phyloP scores from a whole-genome alignment of 2,797 vertebrate genomes.

The Crocidura indochinensis region DNA sequence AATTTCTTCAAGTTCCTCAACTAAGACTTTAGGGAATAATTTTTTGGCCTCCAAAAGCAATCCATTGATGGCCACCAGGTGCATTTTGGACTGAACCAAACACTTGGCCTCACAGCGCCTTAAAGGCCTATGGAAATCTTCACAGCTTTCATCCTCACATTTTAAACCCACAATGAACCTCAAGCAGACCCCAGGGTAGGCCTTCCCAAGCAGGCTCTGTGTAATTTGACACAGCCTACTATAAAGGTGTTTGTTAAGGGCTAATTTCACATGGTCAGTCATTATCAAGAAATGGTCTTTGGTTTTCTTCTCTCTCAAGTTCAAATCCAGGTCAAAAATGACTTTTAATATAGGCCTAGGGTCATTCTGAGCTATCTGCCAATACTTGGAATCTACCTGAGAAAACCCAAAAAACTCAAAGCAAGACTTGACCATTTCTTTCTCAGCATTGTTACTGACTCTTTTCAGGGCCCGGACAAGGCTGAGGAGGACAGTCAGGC shows the following conservation, averaged over 20 bases:
- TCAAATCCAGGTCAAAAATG: slow-evolving; percentile 84
- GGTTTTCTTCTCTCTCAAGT: slow-evolving; percentile 85
- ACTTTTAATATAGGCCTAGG: slow-evolving; percentile 87
- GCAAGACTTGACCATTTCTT: slow-evolving; percentile 91
- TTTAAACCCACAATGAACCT: slow-evolving; percentile 89
- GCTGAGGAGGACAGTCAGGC: slow-evolving; percentile 87
- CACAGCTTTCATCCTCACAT: slow-evolving; percentile 88
- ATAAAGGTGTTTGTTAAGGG: slow-evolving; percentile 89
- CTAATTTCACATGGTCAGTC: slow-evolving; percentile 87
- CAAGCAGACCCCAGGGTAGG: slow-evolving; percentile 87
- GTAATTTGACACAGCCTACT: slow-evolving; percentile 87
- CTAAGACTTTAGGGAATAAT: slow-evolving; percentile 85
- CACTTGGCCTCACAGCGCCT: slow-evolving; percentile 86
- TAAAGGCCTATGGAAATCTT: slow-evolving; percentile 87
- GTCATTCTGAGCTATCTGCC: slow-evolving; percentile 89
- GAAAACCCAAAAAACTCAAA: slow-evolving; percentile 92
- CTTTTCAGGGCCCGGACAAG: slow-evolving; percentile 87
- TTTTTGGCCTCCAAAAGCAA: slow-evolving; percentile 89
- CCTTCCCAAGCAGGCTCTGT: slow-evolving; percentile 75
- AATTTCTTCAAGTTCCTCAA: slow-evolving; percentile 84
- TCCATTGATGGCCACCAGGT: slow-evolving; percentile 89
- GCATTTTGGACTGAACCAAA: slow-evolving; percentile 88
- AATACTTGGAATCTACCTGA: slow-evolving; percentile 85
- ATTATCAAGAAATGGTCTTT: slow-evolving; percentile 86
- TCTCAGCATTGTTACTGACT: slow-evolving; percentile 90